phyloP scores from a whole-genome alignment of 2,113 vertebrate species.

The Ibidorhyncha struthersii region DNA sequence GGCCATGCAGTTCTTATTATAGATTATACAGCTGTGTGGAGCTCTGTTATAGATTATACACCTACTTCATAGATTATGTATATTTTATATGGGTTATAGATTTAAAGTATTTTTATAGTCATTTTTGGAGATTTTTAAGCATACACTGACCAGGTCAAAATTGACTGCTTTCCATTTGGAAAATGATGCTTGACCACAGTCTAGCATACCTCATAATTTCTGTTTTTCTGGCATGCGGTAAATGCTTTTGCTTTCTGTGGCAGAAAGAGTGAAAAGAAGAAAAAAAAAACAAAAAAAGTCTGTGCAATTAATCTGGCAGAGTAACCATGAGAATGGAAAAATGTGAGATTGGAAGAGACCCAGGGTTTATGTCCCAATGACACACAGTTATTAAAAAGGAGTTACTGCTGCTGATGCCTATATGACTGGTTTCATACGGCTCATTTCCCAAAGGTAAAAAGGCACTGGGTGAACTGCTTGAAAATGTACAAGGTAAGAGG shows the following conservation, averaged over 20 bases:
- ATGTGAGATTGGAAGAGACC: background rate
- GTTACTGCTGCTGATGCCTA: background rate
- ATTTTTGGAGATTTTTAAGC: background rate
- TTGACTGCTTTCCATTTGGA: background rate
- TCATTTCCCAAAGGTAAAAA: background rate
- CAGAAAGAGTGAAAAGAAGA: background rate
- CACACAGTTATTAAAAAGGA: background rate
- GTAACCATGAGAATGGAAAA: background rate
- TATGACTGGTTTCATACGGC: background rate
- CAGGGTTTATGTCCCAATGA: background rate
- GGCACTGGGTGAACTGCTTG: background rate
- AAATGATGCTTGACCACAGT: background rate
- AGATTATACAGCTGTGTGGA: background rate
- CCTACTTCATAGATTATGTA: background rate
- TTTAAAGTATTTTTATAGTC: background rate
- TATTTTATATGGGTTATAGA: background rate
- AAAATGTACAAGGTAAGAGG: background rate
- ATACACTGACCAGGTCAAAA: background rate
- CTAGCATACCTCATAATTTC: background rate
- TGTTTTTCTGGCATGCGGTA: background rate
- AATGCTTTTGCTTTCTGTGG: background rate
- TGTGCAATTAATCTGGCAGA: background rate
- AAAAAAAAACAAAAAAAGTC: background rate
- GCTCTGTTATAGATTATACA: background rate
- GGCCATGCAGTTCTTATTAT: background rate